These are phyloP conservation scores for Oreortyx pictus DNA, from an alignment of 2,797 vertebrate genomes.

Conservation along the genomic window DNA sequence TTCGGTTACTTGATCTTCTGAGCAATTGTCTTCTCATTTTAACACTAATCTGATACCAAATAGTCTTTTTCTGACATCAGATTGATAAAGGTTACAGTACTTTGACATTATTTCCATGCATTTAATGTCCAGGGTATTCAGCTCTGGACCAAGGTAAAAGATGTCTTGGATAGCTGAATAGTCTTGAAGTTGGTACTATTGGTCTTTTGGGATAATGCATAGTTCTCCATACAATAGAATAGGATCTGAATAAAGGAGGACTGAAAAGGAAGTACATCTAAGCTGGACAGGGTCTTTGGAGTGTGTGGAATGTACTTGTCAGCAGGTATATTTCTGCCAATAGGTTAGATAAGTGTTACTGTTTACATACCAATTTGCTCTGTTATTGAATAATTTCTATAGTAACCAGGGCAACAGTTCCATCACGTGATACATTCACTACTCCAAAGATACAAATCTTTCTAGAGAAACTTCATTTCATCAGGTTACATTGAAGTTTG, in stretches of 20 bases:
- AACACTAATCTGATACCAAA: slow-evolving; percentile 6
- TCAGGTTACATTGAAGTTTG: neutral
- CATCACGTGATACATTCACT: slow-evolving; percentile 31
- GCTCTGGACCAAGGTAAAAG: neutral
- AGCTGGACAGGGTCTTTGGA: slow-evolving; percentile 42
- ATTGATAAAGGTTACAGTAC: neutral
- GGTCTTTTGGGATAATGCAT: neutral
- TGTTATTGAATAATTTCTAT: slow-evolving; percentile 68
- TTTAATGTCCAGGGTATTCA: neutral
- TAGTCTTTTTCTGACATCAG: neutral
- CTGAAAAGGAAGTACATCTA: slow-evolving; percentile 7
- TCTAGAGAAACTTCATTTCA: slow-evolving; percentile 8
- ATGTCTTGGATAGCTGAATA: neutral
- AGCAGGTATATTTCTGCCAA: slow-evolving; percentile 69
- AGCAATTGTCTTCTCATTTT: neutral
- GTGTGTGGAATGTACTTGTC: slow-evolving; percentile 70
- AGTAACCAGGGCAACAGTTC: slow-evolving; percentile 60
- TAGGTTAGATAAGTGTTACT: slow-evolving; percentile 71
- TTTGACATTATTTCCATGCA: neutral
- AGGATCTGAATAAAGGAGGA: neutral
- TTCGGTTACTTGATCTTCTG: neutral
- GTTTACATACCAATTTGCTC: slow-evolving; percentile 73
- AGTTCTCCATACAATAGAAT: neutral
- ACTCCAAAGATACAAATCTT: slow-evolving; percentile 38
- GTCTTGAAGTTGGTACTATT: neutral